Base-by-base conservation (phyloP, 2,888 invertebrate genomes). In the Melipona beecheii region DNA sequence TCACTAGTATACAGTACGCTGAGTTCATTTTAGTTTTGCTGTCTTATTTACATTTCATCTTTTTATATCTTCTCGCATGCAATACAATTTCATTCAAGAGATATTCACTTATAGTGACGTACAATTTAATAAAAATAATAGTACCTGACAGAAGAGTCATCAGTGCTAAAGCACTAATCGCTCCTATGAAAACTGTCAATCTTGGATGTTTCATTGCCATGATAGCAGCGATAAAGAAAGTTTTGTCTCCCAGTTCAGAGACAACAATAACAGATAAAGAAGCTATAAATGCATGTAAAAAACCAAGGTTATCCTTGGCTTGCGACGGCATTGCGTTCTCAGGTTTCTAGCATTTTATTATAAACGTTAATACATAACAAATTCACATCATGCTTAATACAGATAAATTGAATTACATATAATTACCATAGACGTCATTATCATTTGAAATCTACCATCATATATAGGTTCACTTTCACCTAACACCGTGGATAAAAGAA, bases 161-260 rank as follows among this genome's bases (percentile, higher is more conserved):
- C 87, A 98, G 95, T 36, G 97, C 97, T 80, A 99, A 95, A 0
- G 99, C 99, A 24, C 97, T 96, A 92, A 99, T 98, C 5, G 99
- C 99, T 71, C 99, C 99, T 70, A 96, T 95, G 95, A 99, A 99
- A 43, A 99, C 99, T 72, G 98, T 97, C 31, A 98, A 93, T 89
- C 99, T 95, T 27, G 99, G 97, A 95, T 99, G 99, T 92, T 98
- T 97, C 99, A 99, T 99, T 2, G 99, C 99, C 99, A 99, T 99
- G 86, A 99, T 99, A 89, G 99, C 99, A 52, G 99, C 99, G 92
- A 99, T 99, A 95, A 99, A 99, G 95, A 99, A 99, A 17, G 99
- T 99, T 95, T 99, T 99, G 95, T 99, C 99, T 21, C 99, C 99
- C 81, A 99, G 95, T 95, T 99, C 99, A 0, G 99, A 99, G 70